Base-by-base conservation (phyloP, 2,113 vertebrate genomes). In the Grantiella picta region DNA sequence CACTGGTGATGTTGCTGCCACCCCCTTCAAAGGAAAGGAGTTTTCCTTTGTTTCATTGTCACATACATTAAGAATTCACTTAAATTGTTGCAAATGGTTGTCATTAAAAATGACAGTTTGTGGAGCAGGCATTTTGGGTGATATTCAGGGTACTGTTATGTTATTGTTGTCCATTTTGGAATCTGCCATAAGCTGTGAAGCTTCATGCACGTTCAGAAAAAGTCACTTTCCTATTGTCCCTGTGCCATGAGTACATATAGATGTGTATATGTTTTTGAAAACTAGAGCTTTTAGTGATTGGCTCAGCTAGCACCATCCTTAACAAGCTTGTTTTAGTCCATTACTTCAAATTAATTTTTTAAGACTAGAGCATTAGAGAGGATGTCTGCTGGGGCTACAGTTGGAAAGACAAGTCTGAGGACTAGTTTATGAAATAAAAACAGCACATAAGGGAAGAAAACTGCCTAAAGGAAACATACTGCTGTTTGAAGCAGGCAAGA, bases 281-380 rank as follows among this genome's bases (percentile, higher is more conserved):
- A 53, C 77, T 21, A 86, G 64, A 85, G 72, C 68, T 92, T 76
- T 82, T 50, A 94, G 79, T 45, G 82, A 85, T 27, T 83, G 92
- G 63, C 50, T 93, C 4, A 13, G 87, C 71, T 71, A 76, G 76
- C 85, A 92, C 71, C 90, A 95, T 85, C 40, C 70, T 87, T 96
- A 90, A 95, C 91, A 95, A 90, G 80, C 86, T 94, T 95, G 89
- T 68, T 96, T 94, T 90, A 94, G 78, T 91, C 91, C 92, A 94
- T 95, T 95, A 95, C 90, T 94, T 90, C 90, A 95, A 93, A 96
- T 96, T 85, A 95, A 95, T 96, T 87, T 97, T 97, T 96, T 87
- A 97, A 95, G 90, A 65, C 54, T 61, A 60, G 70, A 81, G 64
- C 93, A 90, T 91, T 96, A 82, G 92, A 90, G 87, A 95, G 73